Evolutionary conservation across 2,113 vertebrate genomes (phyloP), one percentile per base, ranked within the genome.

Genomic region (Ciconia maguari): DNA sequence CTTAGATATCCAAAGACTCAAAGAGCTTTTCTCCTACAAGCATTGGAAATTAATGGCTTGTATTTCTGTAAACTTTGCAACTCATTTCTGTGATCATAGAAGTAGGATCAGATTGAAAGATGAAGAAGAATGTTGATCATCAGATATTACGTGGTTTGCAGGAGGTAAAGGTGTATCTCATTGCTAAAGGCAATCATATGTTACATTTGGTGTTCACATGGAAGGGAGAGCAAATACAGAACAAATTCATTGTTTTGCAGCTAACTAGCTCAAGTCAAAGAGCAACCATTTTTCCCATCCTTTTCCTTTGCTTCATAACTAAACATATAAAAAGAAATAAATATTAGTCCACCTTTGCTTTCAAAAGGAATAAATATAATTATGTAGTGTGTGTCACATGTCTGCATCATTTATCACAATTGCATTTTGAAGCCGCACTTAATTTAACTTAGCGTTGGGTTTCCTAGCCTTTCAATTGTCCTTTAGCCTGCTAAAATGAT

Each of bases 151-250:
- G 2, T 27, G 58, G 5, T 30, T 70, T 66, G 61, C 36, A 26
- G 48, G 41, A 75, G 12, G 9, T 34, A 2, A 48, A 42, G 34
- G 25, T 17, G 7, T 36, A 24, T 49, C 66, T 75, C 27, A 10
- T 7, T 22, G 46, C 42, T 60, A 55, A 74, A 46, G 64, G 49
- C 16, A 30, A 10, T 36, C 14, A 1, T 11, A 4, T 10, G 12
- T 72, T 52, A 19, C 25, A 5, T 57, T 51, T 1, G 0, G 3
- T 17, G 20, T 18, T 76, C 34, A 22, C 9, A 1, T 1, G 24
- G 36, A 18, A 77, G 41, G 17, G 19, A 77, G 21, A 69, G 14
- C 11, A 81, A 80, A 72, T 68, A 42, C 48, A n/a, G 52, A 49
- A 72, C 24, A 24, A 41, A 49, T 2, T 7, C 24, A 5, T 38